Evolutionary conservation across 2,113 vertebrate genomes (phyloP).

Genomic region (Carassius auratus): DNA sequence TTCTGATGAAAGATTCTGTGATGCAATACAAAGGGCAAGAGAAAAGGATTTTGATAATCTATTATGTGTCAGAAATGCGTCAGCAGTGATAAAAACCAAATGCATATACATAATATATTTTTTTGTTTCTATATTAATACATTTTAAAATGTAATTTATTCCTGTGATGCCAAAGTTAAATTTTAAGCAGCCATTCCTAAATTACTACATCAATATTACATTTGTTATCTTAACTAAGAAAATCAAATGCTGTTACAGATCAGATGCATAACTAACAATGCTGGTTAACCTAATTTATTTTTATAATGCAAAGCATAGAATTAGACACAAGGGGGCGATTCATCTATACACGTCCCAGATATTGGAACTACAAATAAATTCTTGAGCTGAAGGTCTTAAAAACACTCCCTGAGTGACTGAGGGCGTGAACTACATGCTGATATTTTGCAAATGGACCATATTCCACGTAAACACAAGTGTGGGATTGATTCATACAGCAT

Average conservation of each 20-base stretch:
- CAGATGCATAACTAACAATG: neutral
- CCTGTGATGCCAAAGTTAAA: too few species aligned
- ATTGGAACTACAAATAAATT: neutral
- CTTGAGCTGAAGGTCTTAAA: neutral
- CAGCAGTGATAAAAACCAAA: neutral
- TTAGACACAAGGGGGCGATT: slow-evolving; percentile 16
- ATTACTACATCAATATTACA: too few species aligned
- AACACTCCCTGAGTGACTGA: neutral
- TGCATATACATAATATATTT: too few species aligned
- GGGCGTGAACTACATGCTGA: neutral
- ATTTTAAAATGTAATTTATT: too few species aligned
- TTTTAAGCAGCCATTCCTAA: too few species aligned
- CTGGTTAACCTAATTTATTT: neutral
- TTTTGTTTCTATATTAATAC: too few species aligned
- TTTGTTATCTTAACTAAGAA: neutral
- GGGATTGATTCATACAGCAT: neutral
- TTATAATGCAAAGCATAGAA: neutral
- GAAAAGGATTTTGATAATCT: neutral
- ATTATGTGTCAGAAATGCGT: neutral
- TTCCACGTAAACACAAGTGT: neutral
- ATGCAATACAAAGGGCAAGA: neutral
- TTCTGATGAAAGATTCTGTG: neutral
- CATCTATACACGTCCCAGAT: neutral
- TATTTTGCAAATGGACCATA: neutral
- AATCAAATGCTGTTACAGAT: neutral